These are phyloP conservation scores for Balanococcus diminutus DNA, from an alignment of 2,888 invertebrate species.

Conservation along the genomic window DNA sequence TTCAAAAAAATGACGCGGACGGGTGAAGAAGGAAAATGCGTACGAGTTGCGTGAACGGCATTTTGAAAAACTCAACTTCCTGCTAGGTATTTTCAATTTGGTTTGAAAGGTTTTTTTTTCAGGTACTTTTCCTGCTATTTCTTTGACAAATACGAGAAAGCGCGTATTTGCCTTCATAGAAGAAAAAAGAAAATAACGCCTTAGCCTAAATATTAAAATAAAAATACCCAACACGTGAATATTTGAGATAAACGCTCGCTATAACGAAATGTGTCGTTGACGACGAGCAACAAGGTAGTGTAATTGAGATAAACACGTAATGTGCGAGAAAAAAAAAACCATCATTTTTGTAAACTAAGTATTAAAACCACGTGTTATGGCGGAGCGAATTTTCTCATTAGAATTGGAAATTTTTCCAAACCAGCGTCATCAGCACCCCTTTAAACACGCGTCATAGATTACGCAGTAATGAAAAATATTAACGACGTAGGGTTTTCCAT, in stretches of 20 bases:
- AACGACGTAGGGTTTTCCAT: background rate
- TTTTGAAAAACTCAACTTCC: background rate
- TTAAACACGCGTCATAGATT: background rate
- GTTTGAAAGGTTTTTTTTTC: background rate
- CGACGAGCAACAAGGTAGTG: slow-evolving; percentile 1
- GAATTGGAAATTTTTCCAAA: slow-evolving; percentile 18
- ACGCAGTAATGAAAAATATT: background rate
- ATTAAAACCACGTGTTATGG: background rate
- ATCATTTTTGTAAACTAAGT: slow-evolving; percentile 8
- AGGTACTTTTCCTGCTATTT: background rate
- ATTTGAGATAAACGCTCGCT: background rate
- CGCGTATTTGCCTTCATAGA: background rate
- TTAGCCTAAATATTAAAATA: background rate
- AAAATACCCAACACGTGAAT: background rate
- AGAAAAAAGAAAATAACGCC: background rate
- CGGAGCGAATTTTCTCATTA: slow-evolving; percentile 3
- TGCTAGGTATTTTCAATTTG: background rate
- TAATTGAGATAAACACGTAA: slow-evolving; percentile 28
- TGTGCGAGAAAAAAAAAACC: background rate
- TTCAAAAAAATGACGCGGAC: background rate
- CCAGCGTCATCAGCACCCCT: background rate
- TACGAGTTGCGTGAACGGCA: background rate
- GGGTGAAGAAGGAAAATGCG: background rate
- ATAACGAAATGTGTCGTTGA: background rate
- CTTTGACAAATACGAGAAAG: background rate